Base-by-base conservation (phyloP, 2,797 vertebrate species). In the Tokudaia tokunoshimensis region DNA sequence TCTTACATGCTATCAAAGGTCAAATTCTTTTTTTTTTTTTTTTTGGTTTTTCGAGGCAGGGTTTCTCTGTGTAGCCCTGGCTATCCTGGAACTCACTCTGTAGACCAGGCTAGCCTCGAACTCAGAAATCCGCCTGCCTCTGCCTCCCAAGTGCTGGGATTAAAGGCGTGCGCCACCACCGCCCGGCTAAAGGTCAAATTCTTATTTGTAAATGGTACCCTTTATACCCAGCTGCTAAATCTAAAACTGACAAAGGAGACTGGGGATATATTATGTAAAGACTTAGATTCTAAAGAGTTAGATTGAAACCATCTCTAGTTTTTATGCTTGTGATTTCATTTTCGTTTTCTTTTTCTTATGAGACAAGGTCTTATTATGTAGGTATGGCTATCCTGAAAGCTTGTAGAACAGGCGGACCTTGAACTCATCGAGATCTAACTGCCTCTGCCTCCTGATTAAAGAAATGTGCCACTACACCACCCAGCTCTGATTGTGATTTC, bases 101-200 rank as follows among this genome's bases (percentile, higher is more conserved):
- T n/a, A n/a, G n/a, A n/a, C n/a, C n/a, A n/a, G n/a, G n/a, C n/a
- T n/a, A n/a, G n/a, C n/a, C n/a, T n/a, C n/a, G n/a, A n/a, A n/a
- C n/a, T n/a, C n/a, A n/a, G n/a, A n/a, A n/a, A n/a, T n/a, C n/a
- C n/a, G n/a, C n/a, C n/a, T n/a, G n/a, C n/a, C n/a, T n/a, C n/a
- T n/a, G n/a, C n/a, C n/a, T n/a, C n/a, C n/a, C n/a, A n/a, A n/a
- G n/a, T n/a, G n/a, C n/a, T n/a, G n/a, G n/a, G n/a, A n/a, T n/a
- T n/a, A n/a, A n/a, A n/a, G n/a, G n/a, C n/a, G n/a, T n/a, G n/a
- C n/a, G n/a, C n/a, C n/a, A n/a, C n/a, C n/a, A n/a, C n/a, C n/a
- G n/a, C n/a, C n/a, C n/a, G n/a, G n/a, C n/a, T n/a, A 80, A 95
- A 84, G 37, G 19, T 84, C 57, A 61, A 20, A 87, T 89, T 95